These are phyloP conservation scores for Drosophila pseudotalamancana DNA, from an alignment of 2,888 invertebrate species.

Conservation along the genomic window DNA sequence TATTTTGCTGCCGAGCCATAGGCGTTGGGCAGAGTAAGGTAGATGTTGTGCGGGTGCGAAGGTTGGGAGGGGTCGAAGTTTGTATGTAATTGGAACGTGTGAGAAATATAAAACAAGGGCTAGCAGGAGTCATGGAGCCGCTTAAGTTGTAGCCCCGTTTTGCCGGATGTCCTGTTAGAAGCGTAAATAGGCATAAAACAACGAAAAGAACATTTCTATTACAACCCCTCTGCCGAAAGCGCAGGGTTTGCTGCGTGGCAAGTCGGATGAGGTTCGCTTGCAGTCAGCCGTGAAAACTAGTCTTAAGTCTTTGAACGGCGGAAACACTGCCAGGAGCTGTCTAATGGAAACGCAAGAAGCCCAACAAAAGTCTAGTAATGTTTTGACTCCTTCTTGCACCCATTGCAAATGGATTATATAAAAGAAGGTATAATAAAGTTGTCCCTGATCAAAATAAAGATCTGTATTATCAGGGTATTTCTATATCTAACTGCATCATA, in stretches of 20 bases:
- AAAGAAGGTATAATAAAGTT: not conserved
- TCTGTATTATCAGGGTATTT: too few relatives aligned
- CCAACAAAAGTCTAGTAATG: constrained; percentile 48
- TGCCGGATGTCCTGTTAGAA: constrained; percentile 77
- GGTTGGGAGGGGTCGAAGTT: constrained; percentile 13
- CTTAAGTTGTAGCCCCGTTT: constrained; percentile 70
- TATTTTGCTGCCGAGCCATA: constrained; percentile 66
- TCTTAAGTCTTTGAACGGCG: constrained; percentile 67
- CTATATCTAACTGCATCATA: too few relatives aligned
- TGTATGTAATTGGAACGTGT: constrained; percentile 83
- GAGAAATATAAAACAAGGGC: constrained; percentile 79
- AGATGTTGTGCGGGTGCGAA: too few relatives aligned
- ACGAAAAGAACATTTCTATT: constrained; percentile 79
- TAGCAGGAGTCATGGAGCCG: constrained; percentile 41
- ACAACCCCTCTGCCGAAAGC: constrained; percentile 46
- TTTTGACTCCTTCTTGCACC: constrained; percentile 30
- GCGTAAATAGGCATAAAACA: constrained; percentile 80
- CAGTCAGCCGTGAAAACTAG: constrained; percentile 73
- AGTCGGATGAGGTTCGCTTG: constrained; percentile 35
- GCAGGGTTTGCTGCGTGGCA: not conserved
- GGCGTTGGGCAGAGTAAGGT: not conserved
- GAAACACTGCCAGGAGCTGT: constrained; percentile 71
- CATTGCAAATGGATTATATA: not conserved
- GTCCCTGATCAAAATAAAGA: too few relatives aligned
- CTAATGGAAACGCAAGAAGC: constrained; percentile 68